Conservation (phyloP, 2,113 vertebrate species). For the Beaufortia kweichowensis region DNA sequence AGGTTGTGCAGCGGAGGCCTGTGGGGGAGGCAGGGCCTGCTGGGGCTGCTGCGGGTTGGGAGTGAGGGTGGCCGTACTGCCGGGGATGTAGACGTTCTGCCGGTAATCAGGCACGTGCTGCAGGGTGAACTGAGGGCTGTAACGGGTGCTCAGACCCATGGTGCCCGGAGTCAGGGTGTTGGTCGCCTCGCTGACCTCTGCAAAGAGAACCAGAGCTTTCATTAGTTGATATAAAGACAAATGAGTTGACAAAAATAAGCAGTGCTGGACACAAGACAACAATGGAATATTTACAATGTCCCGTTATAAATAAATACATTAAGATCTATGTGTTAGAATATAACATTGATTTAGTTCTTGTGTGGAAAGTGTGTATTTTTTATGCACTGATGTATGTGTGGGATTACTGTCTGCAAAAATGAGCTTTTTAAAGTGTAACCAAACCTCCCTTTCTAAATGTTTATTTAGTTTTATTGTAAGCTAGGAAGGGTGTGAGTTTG, state of each 20-base stretch:
- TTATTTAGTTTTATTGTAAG: no score
- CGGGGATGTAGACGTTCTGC: conserved; percentile 98
- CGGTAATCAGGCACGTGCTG: conserved; percentile 97
- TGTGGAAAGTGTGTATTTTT: no score
- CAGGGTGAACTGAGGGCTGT: conserved; percentile 96
- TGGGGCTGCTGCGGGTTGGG: conserved; percentile 80
- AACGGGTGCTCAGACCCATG: conserved; percentile 94
- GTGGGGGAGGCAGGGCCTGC: conserved; percentile 76
- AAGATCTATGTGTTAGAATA: no score
- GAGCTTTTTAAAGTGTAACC: no score
- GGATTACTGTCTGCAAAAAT: no score
- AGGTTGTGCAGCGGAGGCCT: conserved; percentile 64
- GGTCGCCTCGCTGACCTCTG: conserved; percentile 90
- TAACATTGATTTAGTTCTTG: no score
- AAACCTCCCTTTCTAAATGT: no score
- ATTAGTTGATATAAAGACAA: background rate
- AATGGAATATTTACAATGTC: no score
- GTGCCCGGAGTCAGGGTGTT: conserved; percentile 88
- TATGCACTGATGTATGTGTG: no score
- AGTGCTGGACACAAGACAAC: no score
- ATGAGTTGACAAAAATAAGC: background rate
- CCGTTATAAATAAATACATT: no score
- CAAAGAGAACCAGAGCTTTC: conserved; percentile 25
- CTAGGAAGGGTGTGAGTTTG: no score
- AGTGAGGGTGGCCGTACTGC: conserved; percentile 91